A percentile compares a stretch with the other conserved stretches of the same genome.
These are phyloP conservation scores for Orchesellides sinensis DNA, from an alignment of 2,888 invertebrate genomes.

Conservation along the genomic window DNA sequence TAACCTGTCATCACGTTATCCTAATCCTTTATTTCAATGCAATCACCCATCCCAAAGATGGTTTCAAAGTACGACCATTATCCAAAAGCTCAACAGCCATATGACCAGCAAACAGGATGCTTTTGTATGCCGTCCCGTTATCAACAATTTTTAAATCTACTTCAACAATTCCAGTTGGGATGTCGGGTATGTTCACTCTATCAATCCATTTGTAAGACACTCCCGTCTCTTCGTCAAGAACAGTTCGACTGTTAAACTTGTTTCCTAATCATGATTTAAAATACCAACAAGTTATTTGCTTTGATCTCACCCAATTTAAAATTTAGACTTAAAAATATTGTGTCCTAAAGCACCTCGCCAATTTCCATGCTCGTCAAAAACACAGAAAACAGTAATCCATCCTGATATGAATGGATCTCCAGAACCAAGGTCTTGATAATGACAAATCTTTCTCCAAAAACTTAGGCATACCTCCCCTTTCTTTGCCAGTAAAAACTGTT, in stretches of 20 bases:
- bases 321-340: too few relatives aligned
- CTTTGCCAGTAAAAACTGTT: slow-evolving; percentile 55
- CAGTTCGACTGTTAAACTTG: too few relatives aligned
- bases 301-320: too few relatives aligned
- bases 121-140: slow-evolving; percentile 36
- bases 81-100: slow-evolving; percentile 50
- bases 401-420: slow-evolving; percentile 50
- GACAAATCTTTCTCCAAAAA: slow-evolving; percentile 57
- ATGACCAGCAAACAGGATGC: slow-evolving; percentile 62
- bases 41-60: slow-evolving; percentile 62
- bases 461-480: slow-evolving; percentile 42
- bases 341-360: slow-evolving; percentile 39
- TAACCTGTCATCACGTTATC: too few relatives aligned
- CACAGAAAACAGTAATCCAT: slow-evolving; percentile 61
- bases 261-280: too few relatives aligned
- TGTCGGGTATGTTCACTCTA: slow-evolving; percentile 17
- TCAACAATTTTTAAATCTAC: slow-evolving; percentile 58
- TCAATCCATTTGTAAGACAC: background rate
- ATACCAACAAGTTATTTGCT: too few relatives aligned
- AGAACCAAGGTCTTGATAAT: slow-evolving; percentile 32
- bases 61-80: slow-evolving; percentile 46
- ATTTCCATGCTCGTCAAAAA: slow-evolving; percentile 58
- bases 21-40: slow-evolving; percentile 11
- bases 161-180: slow-evolving; percentile 61
- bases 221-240: too few relatives aligned